Evolutionary conservation across 2,888 invertebrate genomes (phyloP).

Genomic region (Biston stratarius): DNA sequence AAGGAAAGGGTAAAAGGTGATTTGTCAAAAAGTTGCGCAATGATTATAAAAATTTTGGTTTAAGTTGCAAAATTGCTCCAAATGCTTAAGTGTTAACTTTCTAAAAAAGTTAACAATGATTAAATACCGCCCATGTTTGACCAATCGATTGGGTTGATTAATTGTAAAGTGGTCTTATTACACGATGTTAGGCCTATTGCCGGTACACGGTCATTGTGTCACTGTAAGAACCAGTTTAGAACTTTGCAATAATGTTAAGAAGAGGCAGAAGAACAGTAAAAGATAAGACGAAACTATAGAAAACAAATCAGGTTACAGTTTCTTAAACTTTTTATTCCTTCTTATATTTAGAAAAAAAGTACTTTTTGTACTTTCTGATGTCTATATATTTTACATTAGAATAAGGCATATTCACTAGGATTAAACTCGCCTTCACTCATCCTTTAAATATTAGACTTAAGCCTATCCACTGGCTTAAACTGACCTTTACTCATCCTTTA

Average conservation of each 20-base stretch:
- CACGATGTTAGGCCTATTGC: slow-evolving; percentile 35
- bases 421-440: too few relatives aligned
- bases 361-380: too few relatives aligned
- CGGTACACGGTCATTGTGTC: slow-evolving; percentile 17
- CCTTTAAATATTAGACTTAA: too few relatives aligned
- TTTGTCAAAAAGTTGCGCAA: too few relatives aligned
- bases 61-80: slow-evolving; percentile 30
- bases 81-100: slow-evolving; percentile 42
- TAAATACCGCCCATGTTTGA: slow-evolving; percentile 42
- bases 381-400: too few relatives aligned
- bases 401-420: too few relatives aligned
- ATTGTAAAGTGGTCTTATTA: slow-evolving; percentile 39
- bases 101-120: slow-evolving; percentile 48
- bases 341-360: background rate
- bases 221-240: slow-evolving; percentile 11
- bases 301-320: background rate
- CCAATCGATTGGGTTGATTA: slow-evolving; percentile 45
- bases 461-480: too few relatives aligned
- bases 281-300: background rate
- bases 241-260: background rate
- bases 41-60: slow-evolving; percentile 27
- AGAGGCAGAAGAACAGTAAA: background rate
- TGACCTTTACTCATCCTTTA: too few relatives aligned
- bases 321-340: too few relatives aligned
- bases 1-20: too few relatives aligned